Evolutionary conservation across 2,113 vertebrate species (phyloP).

Genomic region (Pelecanus crispus): DNA sequence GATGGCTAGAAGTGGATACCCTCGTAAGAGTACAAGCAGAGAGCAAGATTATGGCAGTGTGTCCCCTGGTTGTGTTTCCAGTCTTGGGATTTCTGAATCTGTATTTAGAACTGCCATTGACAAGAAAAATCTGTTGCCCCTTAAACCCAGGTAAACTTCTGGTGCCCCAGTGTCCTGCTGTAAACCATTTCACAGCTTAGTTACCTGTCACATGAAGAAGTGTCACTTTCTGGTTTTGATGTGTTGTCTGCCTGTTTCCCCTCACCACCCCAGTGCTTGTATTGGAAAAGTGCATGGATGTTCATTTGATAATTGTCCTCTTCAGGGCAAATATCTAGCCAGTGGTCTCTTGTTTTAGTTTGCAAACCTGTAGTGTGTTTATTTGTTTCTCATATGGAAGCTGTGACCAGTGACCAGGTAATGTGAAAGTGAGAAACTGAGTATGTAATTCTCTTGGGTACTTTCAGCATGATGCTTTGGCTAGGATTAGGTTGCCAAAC

Average conservation of each 20-base stretch:
- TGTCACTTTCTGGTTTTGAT: background rate
- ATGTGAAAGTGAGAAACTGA: background rate
- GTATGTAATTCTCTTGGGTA: background rate
- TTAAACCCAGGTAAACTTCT: background rate
- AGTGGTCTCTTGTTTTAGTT: background rate
- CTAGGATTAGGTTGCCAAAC: background rate
- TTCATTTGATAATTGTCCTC: background rate
- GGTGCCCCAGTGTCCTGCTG: background rate
- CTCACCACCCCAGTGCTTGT: background rate
- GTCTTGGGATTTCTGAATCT: background rate
- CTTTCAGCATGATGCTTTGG: background rate
- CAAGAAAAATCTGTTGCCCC: background rate
- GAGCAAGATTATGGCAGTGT: background rate
- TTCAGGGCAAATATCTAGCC: background rate
- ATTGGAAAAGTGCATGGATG: rapidly evolving
- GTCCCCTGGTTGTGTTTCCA: background rate
- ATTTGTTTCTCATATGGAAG: background rate
- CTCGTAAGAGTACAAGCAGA: background rate
- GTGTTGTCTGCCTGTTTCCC: background rate
- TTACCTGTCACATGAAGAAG: rapidly evolving
- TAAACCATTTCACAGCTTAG: background rate
- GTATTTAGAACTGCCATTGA: background rate
- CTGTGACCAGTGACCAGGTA: background rate
- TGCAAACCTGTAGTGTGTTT: background rate
- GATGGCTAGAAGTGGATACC: background rate